phyloP scores from a whole-genome alignment of 2,888 invertebrate genomes.

The Drosophila neonasuta region DNA sequence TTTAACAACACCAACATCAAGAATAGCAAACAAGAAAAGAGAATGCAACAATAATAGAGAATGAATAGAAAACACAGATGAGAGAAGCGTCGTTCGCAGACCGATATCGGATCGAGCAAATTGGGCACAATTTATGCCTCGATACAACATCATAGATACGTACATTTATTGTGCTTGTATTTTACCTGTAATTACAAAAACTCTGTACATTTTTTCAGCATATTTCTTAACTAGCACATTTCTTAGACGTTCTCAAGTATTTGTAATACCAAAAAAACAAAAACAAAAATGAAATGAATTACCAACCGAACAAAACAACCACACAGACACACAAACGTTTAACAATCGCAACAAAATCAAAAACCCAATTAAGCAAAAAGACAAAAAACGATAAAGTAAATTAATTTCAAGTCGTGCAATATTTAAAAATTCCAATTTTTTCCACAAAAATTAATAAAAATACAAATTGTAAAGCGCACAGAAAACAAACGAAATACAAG shows the following conservation, averaged over 20 bases:
- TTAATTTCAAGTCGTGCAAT: constrained; percentile 48
- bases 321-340: constrained; percentile 19
- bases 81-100: constrained; percentile 77
- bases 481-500: constrained; percentile 29
- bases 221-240: constrained; percentile 50
- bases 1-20: constrained; percentile 18
- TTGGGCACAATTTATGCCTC: constrained; percentile 29
- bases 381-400: constrained; percentile 7
- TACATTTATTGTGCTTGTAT: constrained; percentile 57
- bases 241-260: constrained; percentile 61
- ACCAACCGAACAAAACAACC: constrained; percentile 57
- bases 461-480: constrained; percentile 67
- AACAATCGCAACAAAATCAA: constrained; percentile 57
- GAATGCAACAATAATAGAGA: constrained; percentile 9
- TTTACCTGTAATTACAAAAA: constrained; percentile 66
- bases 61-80: constrained; percentile 54
- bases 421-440: constrained; percentile 42
- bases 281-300: constrained; percentile 27
- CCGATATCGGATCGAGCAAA: constrained; percentile 74
- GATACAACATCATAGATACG: constrained; percentile 16
- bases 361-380: constrained; percentile 44
- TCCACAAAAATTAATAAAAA: constrained; percentile 19
- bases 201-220: constrained; percentile 68
- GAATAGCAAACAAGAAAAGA: constrained; percentile 10
- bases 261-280: constrained; percentile 62